phyloP scores from a whole-genome alignment of 2,797 vertebrate species.

The Poecilia wingei region DNA sequence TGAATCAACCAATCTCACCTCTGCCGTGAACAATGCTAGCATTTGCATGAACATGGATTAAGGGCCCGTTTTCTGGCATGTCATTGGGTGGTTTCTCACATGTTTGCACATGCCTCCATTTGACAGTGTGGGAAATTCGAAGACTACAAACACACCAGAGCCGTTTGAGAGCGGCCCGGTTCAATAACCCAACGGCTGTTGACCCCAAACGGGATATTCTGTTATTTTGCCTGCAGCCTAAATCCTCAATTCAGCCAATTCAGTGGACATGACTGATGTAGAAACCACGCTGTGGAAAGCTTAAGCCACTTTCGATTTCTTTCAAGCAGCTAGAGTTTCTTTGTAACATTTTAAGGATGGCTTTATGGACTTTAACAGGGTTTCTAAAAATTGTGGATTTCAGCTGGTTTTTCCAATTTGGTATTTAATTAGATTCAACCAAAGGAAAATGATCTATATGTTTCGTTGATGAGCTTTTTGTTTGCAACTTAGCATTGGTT shows the following conservation, averaged over 20 bases:
- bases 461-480: neutral
- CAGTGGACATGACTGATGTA: neutral
- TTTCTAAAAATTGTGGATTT: neutral
- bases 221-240: neutral
- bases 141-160: constrained; percentile 9
- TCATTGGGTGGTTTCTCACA: neutral
- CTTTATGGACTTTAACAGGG: neutral
- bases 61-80: neutral
- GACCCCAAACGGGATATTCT: constrained; percentile 6
- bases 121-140: constrained; percentile 29
- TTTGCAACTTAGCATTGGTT: neutral
- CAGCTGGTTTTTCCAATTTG: neutral
- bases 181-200: constrained; percentile 61
- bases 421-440: neutral
- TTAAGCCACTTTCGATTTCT: neutral
- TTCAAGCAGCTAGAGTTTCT: neutral
- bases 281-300: neutral
- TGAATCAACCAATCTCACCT: neutral
- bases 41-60: neutral
- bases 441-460: neutral
- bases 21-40: neutral
- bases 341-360: neutral
- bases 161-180: constrained; percentile 30
- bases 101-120: constrained; percentile 9
- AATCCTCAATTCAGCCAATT: neutral